Percentiles rank a stretch among this genome's conserved stretches.
Conservation (phyloP, 2,888 invertebrate species). For the Stictocephala bisonia region DNA sequence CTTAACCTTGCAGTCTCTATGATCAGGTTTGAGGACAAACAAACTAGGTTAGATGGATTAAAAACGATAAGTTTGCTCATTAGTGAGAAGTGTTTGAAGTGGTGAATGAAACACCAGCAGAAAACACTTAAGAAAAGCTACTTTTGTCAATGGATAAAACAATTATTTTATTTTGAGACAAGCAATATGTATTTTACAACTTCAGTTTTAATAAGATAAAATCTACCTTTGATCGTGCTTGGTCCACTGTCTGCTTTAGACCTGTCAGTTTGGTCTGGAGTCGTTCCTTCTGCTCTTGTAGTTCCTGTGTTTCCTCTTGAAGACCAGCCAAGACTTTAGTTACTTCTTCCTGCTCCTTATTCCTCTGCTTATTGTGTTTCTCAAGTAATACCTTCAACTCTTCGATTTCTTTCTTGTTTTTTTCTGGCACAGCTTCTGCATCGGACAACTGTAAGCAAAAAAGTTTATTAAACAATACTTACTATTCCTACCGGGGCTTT, state of each 20-base stretch:
- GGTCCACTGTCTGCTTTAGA: constrained; percentile 76
- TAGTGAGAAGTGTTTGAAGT: too few relatives aligned
- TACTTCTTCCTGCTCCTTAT: constrained; percentile 69
- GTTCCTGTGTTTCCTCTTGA: constrained; percentile 74
- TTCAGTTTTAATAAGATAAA: too few relatives aligned
- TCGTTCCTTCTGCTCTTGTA: constrained; percentile 78
- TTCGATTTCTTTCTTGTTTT: constrained; percentile 77
- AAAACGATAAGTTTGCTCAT: too few relatives aligned
- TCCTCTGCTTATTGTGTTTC: constrained; percentile 67
- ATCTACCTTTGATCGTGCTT: constrained; percentile 71
- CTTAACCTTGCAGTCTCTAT: too few relatives aligned
- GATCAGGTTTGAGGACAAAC: too few relatives aligned
- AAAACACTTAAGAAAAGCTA: too few relatives aligned
- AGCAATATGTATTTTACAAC: constrained; percentile 20
- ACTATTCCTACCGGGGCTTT: not conserved
- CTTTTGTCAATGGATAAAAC: not conserved
- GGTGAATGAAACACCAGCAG: too few relatives aligned
- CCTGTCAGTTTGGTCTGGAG: constrained; percentile 76
- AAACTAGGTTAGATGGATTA: too few relatives aligned
- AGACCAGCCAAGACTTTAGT: constrained; percentile 72
- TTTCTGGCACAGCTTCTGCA: constrained; percentile 75
- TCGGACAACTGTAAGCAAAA: constrained; percentile 62
- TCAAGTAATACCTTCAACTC: constrained; percentile 59
- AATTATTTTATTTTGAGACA: not conserved
- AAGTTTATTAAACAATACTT: not conserved